Percentiles rank a stretch among this genome's conserved stretches.
These are phyloP conservation scores for Melanitta fusca DNA, from an alignment of 2,797 vertebrate genomes.

Conservation along the genomic window DNA sequence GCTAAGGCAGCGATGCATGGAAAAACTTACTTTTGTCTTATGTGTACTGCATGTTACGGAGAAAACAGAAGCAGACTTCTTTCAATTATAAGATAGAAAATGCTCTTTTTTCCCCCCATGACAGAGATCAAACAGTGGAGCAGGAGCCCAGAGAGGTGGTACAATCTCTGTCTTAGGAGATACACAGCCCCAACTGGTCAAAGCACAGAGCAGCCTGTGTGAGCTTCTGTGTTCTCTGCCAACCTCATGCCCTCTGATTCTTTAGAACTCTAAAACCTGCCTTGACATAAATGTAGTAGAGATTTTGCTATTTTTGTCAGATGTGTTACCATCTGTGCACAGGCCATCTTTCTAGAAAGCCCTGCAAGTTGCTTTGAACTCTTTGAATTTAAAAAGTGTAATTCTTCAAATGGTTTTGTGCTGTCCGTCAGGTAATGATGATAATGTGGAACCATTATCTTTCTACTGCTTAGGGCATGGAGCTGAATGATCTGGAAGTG, in stretches of 20 bases:
- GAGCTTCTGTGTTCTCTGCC: not conserved
- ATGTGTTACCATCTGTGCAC: not conserved
- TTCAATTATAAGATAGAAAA: not conserved
- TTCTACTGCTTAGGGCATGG: not conserved
- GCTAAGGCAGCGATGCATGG: not conserved
- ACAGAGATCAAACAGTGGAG: not conserved
- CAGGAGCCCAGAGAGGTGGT: not conserved
- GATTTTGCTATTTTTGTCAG: not conserved
- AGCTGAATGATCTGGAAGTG: not conserved
- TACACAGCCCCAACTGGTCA: not conserved
- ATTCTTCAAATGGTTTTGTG: not conserved
- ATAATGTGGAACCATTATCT: not conserved
- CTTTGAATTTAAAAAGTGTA: not conserved
- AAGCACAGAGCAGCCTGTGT: not conserved
- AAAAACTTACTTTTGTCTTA: not conserved
- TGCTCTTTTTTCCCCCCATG: too few species aligned
- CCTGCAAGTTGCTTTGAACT: not conserved
- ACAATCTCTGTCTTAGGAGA: not conserved
- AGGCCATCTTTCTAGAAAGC: not conserved
- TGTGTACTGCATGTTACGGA: not conserved
- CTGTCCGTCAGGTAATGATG: not conserved
- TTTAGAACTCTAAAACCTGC: not conserved
- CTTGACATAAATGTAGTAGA: not conserved
- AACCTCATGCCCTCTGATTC: not conserved
- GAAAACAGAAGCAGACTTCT: not conserved